A percentile compares a stretch with the other conserved stretches of the same genome.
Conservation (phyloP, 2,888 invertebrate species). For the Sialis fuliginosa region DNA sequence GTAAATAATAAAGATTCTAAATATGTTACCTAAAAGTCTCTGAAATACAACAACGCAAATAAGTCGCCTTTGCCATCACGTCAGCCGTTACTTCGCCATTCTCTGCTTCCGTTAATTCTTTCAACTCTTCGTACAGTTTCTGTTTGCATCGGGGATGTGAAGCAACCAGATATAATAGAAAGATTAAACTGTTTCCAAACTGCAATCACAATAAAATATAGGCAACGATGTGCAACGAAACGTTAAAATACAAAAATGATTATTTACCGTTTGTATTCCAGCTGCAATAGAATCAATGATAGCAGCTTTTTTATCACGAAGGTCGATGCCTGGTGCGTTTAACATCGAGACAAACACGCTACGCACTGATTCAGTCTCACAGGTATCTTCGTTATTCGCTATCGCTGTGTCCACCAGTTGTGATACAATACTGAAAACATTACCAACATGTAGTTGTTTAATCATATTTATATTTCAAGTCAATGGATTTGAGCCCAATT, state of each 20-base stretch:
- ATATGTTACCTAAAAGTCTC: constrained; percentile 44
- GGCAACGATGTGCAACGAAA: background rate
- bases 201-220: constrained; percentile 19
- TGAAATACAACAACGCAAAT: constrained; percentile 57
- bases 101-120: constrained; percentile 27
- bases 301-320: constrained; percentile 66
- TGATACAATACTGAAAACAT: constrained; percentile 45
- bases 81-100: constrained; percentile 37
- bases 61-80: constrained; percentile 45
- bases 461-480: too few relatives aligned
- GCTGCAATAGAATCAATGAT: constrained; percentile 76
- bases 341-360: constrained; percentile 62
- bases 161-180: constrained; percentile 57
- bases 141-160: constrained; percentile 46
- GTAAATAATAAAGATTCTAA: background rate
- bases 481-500: too few relatives aligned
- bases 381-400: constrained; percentile 34
- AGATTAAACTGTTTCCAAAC: constrained; percentile 66
- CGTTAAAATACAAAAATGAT: background rate
- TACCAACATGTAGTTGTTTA: too few relatives aligned
- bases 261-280: constrained; percentile 63
- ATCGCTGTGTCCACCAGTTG: constrained; percentile 55
- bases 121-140: constrained; percentile 45
- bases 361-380: constrained; percentile 37
- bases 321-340: constrained; percentile 50